Conservation (phyloP, 92 coral and sea anemone species). For the Heliopora coerulea region DNA sequence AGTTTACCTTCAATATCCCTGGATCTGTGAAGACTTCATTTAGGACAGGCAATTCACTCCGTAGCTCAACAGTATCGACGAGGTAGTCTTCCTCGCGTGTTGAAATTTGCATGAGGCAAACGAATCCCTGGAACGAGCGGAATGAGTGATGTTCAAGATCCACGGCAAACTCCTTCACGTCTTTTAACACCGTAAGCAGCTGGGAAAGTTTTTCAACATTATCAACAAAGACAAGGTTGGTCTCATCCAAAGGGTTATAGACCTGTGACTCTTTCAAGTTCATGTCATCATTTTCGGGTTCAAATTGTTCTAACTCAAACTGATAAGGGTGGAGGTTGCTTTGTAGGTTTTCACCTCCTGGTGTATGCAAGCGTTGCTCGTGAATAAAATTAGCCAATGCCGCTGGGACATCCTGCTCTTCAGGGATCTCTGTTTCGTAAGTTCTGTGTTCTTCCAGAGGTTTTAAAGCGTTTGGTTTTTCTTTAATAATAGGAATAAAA, state of each 20-base stretch:
- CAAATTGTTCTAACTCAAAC: slow-evolving; percentile 75
- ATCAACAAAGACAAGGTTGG: slow-evolving; percentile 64
- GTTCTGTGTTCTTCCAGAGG: slow-evolving; percentile 50
- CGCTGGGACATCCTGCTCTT: slow-evolving; percentile 64
- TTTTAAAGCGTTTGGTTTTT: slow-evolving; percentile 83
- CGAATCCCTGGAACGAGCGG: slow-evolving; percentile 89
- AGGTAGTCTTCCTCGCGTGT: slow-evolving; percentile 81
- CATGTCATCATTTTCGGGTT: slow-evolving; percentile 60
- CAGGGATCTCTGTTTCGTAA: slow-evolving; percentile 40
- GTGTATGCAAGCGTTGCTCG: slow-evolving; percentile 65
- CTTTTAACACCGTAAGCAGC: slow-evolving; percentile 53
- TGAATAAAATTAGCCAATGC: slow-evolving; percentile 90
- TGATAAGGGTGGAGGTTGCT: slow-evolving; percentile 88
- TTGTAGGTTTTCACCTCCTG: slow-evolving; percentile 18
- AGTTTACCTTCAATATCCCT: slow-evolving; percentile 72
- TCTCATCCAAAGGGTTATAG: slow-evolving; percentile 72
- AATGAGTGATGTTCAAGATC: slow-evolving; percentile 97
- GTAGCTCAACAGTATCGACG: slow-evolving; percentile 82
- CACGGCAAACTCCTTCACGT: slow-evolving; percentile 83
- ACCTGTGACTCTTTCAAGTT: slow-evolving; percentile 58
- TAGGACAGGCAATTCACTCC: slow-evolving; percentile 64
- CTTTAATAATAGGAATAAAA: slow-evolving; percentile 77
- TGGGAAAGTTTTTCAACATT: slow-evolving; percentile 71
- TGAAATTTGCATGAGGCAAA: slow-evolving; percentile 95
- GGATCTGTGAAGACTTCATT: slow-evolving; percentile 89